Percentiles rank a stretch among this genome's conserved stretches.
Conservation (phyloP, 2,113 vertebrate species). For the Pelodiscus sinensis region DNA sequence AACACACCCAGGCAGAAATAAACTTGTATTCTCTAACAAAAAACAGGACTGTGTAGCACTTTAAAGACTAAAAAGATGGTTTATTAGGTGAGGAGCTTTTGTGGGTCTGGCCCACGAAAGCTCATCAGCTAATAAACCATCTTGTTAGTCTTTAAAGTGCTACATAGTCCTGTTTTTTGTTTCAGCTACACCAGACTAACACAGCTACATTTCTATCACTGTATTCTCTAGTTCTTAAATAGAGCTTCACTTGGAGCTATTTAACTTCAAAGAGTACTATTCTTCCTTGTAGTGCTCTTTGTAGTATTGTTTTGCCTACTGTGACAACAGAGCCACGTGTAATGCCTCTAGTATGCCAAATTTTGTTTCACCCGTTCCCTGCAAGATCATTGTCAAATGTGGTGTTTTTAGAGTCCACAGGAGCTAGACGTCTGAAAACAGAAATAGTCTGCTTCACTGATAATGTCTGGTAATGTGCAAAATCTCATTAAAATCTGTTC, state of each 20-base stretch:
- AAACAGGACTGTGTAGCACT: too few relatives aligned
- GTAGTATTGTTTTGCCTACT: accelerated
- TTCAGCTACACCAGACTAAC: too few relatives aligned
- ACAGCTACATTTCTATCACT: too few relatives aligned
- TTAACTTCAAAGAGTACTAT: not conserved
- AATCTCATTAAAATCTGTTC: constrained; percentile 62
- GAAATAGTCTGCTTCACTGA: constrained; percentile 34
- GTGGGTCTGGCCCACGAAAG: too few relatives aligned
- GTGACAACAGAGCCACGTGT: not conserved
- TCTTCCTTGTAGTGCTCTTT: not conserved
- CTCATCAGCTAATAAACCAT: too few relatives aligned
- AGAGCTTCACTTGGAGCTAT: not conserved
- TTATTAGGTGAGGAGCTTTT: too few relatives aligned
- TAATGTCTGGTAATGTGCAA: constrained; percentile 48
- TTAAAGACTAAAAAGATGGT: too few relatives aligned
- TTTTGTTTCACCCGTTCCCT: constrained; percentile 29
- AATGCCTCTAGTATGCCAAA: constrained; percentile 7
- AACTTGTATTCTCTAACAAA: not conserved
- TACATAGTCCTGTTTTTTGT: too few relatives aligned
- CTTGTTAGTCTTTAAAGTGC: too few relatives aligned
- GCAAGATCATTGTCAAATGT: not conserved
- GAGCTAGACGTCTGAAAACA: constrained; percentile 46
- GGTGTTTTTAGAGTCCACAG: constrained; percentile 46
- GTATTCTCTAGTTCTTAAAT: not conserved
- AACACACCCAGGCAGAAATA: not conserved